Evolutionary conservation across 1,140 invertebrate genomes (phyloP), one percentile per base, ranked within the genome.

Genomic region (Drosophila lacteicornis): DNA sequence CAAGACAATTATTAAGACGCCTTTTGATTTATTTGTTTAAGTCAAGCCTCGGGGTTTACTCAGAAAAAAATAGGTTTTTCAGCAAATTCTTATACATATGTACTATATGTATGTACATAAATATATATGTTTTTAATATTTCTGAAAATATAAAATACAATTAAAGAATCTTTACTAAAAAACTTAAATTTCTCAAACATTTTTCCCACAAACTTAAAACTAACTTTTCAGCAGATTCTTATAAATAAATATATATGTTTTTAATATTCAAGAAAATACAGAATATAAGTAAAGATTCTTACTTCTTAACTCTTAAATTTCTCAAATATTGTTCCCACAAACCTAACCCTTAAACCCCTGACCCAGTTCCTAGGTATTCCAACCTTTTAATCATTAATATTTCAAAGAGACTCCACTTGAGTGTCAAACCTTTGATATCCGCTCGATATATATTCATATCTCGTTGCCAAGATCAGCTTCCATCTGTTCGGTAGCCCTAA

Each of bases 401-500:
- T 69, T 27, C 17, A 22, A 11, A 8, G 13, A 50, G 38, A 27
- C 27, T 40, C 45, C 69, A 27, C 67, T 73, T 58, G 65, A 57
- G 50, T 59, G 45, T 50, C n/a, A 71, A 73, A 51, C 69, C 69
- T 38, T 43, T 59, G 30, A 71, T 59, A 71, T 51, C 43, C 47
- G 33, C 38, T 43, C 17, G 9, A 76, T 76, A 53, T 46, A 55
- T 55, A 2, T 38, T 0, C 19, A 25, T 56, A 65, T 63, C 49
- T 66, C 22, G 7, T 9, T 46, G 38, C 38, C 51, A 9, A 8
- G 57, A 82, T 67, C 63, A 47, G 47, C 33, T 59, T 43, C 40
- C 82, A 85, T 77, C 65, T 85, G 82, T 38, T 88, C 40, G 61
- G 67, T 74, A 69, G 59, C 66, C 33, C 9, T 11, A 36, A 12